Evolutionary conservation across 2,797 vertebrate genomes (phyloP).

Genomic region (Gobio occitaniae): DNA sequence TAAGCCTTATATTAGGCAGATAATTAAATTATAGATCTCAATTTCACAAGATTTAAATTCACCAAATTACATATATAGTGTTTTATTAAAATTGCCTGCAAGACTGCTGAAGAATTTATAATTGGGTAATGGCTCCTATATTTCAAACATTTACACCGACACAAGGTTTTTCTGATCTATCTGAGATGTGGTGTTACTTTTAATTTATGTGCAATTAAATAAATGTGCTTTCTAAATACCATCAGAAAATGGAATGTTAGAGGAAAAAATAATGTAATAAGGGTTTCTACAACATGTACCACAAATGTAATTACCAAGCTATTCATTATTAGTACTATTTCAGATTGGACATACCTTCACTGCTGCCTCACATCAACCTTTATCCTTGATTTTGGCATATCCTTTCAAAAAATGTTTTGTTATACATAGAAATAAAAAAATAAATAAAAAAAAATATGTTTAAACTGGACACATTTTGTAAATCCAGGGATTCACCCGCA

Average conservation of each 20-base stretch:
- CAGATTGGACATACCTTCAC: constrained; percentile 57
- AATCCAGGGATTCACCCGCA: constrained; percentile 30
- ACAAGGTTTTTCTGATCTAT: neutral
- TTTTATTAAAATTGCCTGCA: constrained; percentile 39
- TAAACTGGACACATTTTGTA: neutral
- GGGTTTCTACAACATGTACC: neutral
- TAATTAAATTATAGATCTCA: constrained; percentile 37
- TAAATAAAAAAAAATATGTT: neutral
- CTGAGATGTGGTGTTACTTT: neutral
- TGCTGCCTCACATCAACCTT: constrained; percentile 18
- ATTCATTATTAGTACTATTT: neutral
- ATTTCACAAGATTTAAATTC: constrained; percentile 50
- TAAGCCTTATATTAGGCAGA: constrained; percentile 48
- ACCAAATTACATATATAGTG: constrained; percentile 48
- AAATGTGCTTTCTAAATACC: neutral
- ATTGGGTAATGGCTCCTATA: constrained; percentile 35
- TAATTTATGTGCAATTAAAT: neutral
- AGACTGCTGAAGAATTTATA: constrained; percentile 32
- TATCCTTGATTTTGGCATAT: constrained; percentile 51
- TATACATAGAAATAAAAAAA: neutral
- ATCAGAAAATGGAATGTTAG: neutral
- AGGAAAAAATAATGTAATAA: neutral
- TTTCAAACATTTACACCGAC: constrained; percentile 43
- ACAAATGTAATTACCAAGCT: neutral
- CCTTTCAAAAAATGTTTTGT: neutral